Evolutionary conservation across 2,113 vertebrate genomes (phyloP).

Genomic region (Pomatorhinus ruficollis): DNA sequence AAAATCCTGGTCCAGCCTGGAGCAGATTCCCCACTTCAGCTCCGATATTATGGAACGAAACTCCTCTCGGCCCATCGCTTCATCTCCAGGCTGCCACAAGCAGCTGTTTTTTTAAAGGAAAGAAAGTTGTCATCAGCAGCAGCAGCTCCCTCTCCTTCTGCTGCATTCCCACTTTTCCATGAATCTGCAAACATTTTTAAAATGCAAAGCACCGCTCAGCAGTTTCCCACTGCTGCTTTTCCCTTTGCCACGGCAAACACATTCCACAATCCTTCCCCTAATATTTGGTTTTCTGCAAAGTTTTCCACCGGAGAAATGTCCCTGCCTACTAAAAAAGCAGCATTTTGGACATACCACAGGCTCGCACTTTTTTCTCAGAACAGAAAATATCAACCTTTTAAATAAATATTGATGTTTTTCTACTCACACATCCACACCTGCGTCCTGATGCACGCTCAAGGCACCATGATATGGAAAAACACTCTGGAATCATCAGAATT

Average conservation of each 20-base stretch:
- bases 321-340: background rate
- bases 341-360: background rate
- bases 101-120: background rate
- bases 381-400: background rate
- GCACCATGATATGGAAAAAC: background rate
- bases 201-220: background rate
- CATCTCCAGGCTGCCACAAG: background rate
- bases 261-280: conserved; percentile 22
- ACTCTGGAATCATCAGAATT: background rate
- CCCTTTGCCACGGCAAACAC: conserved; percentile 18
- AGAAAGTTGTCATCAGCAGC: background rate
- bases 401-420: background rate
- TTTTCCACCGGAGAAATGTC: conserved; percentile 45
- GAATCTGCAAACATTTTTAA: background rate
- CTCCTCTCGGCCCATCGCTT: background rate
- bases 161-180: background rate
- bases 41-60: background rate
- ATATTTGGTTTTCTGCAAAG: conserved; percentile 42
- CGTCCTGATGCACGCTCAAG: background rate
- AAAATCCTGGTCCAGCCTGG: background rate
- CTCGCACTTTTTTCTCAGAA: background rate
- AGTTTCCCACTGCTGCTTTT: background rate
- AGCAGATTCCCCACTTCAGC: background rate
- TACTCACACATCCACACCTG: background rate
- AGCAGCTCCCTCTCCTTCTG: background rate